Evolutionary conservation across 2,113 vertebrate genomes (phyloP).

Genomic region (Antidorcas marsupialis): DNA sequence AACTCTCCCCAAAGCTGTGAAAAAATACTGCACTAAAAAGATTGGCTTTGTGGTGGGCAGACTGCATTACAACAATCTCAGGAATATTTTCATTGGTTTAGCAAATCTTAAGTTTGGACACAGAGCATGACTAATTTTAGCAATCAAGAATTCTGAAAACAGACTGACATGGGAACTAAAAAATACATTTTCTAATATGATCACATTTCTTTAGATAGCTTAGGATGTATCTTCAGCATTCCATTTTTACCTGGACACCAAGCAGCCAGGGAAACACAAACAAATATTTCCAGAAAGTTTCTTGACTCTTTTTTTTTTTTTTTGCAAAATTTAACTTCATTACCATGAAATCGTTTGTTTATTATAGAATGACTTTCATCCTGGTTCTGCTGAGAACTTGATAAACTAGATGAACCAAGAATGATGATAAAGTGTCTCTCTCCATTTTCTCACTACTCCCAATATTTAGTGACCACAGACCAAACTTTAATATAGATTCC

Average conservation of each 20-base stretch:
- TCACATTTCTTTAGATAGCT: conserved; percentile 15
- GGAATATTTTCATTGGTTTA: conserved; percentile 22
- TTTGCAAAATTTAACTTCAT: conserved; percentile 27
- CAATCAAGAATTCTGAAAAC: background rate
- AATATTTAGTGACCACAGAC: background rate
- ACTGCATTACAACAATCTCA: background rate
- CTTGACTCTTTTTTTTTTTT: background rate
- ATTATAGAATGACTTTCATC: conserved; percentile 30
- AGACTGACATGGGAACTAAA: background rate
- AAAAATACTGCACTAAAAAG: background rate
- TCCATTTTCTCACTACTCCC: background rate
- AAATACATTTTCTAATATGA: background rate
- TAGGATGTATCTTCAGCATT: conserved; percentile 1
- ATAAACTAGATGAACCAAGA: conserved; percentile 40
- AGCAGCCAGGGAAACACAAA: conserved; percentile 18
- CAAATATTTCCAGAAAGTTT: conserved; percentile 14
- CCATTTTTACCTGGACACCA: background rate
- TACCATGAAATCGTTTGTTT: conserved; percentile 53
- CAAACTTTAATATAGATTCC: background rate
- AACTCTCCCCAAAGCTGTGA: background rate
- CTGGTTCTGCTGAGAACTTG: conserved; percentile 33
- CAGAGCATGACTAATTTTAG: background rate
- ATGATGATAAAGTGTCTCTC: background rate
- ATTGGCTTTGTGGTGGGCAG: background rate
- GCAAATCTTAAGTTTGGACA: background rate